phyloP scores from a whole-genome alignment of 64 coral and sea anemone genomes.

The Montipora sp. region DNA sequence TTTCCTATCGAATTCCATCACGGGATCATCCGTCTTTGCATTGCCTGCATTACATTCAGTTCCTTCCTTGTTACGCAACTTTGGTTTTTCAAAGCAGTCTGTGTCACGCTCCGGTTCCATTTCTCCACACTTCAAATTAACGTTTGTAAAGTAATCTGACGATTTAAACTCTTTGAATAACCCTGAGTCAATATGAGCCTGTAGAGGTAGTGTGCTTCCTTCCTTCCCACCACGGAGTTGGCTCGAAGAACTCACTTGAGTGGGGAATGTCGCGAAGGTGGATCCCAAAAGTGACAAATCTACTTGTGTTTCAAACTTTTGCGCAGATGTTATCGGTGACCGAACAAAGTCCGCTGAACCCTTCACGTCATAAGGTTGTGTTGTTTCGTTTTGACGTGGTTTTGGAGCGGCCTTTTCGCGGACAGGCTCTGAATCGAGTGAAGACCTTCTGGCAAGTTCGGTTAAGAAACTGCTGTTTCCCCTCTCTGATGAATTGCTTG shows the following conservation, averaged over 20 bases:
- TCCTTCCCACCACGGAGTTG: neutral
- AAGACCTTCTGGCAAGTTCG: neutral
- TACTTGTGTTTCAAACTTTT: conserved; percentile 49
- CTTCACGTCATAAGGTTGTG: neutral
- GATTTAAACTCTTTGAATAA: conserved; percentile 56
- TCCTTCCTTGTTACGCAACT: neutral
- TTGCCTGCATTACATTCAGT: no score
- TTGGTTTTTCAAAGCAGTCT: neutral
- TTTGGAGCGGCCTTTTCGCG: conserved; percentile 4
- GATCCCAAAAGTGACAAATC: conserved; percentile 26
- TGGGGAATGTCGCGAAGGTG: neutral
- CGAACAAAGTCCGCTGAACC: neutral
- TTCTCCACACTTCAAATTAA: conserved; percentile 53
- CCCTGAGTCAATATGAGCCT: neutral
- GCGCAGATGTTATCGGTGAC: neutral
- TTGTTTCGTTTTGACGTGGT: neutral
- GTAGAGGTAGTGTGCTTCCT: neutral
- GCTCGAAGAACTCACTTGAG: neutral
- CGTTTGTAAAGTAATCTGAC: conserved; percentile 45
- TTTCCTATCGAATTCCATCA: conserved; percentile 26
- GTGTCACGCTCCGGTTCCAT: conserved; percentile 72
- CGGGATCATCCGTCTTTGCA: no score
- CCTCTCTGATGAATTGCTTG: neutral
- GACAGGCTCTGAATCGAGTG: conserved; percentile 42
- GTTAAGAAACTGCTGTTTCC: neutral